Base-by-base conservation (phyloP, 1,140 invertebrate species). In the Bicyclus anynana region DNA sequence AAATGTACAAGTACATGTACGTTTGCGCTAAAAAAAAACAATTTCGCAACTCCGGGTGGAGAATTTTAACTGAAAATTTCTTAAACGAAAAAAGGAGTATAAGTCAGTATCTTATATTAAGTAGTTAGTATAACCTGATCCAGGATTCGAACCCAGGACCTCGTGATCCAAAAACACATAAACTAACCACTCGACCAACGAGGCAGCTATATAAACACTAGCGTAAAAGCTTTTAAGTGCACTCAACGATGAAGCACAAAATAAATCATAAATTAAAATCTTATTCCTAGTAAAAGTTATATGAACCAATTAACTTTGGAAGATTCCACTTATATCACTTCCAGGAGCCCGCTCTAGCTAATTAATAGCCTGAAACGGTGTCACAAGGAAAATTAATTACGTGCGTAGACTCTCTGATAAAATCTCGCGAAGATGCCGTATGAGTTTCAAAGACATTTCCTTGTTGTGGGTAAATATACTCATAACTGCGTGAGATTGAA, bases 311-410 rank as follows among this genome's bases (percentile, higher is more conserved):
- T 44, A 44, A 44, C 59, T 59, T 57, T 62, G 59, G 57, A 69
- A 53, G 62, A 69, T 59, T 69, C 59, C 57, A 59, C 66, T 68
- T 68, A 68, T 59, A 65, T 65, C 62, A 65, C 40, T 59, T 61
- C 27, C 44, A 51, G 52, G 53, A 58, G 42, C 48, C 47, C 55
- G 60, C 53, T 56, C 26, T 37, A 44, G 40, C 49, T 65, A 62
- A 62, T 68, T 68, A 65, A 62, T 68, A 65, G 53, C 53, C 53
- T 44, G 59, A 56, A 51, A 61, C 54, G 56, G 53, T 47, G 55
- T 50, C 53, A 29, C 44, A 38, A 27, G 55, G 42, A 52, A 61
- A 65, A 65, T 68, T 65, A 65, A 65, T 65, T 68, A 63, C 56
- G 53, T 59, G 59, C 44, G 50, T 44, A 20, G 40, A 18, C 20